phyloP scores from a whole-genome alignment of 2,888 invertebrate genomes.

The Pedicia rivosa region DNA sequence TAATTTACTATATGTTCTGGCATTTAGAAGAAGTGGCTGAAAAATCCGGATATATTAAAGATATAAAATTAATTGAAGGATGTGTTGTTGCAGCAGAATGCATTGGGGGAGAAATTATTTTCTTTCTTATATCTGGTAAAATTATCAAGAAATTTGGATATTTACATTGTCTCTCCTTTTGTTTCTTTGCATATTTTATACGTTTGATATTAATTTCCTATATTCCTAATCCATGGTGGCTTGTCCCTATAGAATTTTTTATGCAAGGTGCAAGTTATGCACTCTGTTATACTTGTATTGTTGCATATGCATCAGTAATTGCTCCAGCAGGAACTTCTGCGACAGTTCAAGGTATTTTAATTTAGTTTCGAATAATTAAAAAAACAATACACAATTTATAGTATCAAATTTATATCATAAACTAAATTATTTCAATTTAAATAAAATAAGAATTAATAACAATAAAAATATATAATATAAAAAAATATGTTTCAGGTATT shows the following conservation, averaged over 20 bases:
- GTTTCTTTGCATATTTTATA: constrained; percentile 58
- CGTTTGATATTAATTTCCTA: constrained; percentile 60
- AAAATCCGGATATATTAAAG: constrained; percentile 38
- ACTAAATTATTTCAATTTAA: too few species aligned
- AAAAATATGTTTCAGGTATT: too few species aligned
- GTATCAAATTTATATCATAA: too few species aligned
- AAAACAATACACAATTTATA: too few species aligned
- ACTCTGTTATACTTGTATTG: constrained; percentile 66
- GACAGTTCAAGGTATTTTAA: constrained; percentile 70
- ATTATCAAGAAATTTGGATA: constrained; percentile 67
- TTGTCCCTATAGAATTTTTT: constrained; percentile 60
- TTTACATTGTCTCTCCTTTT: constrained; percentile 58
- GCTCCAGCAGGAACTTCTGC: constrained; percentile 62
- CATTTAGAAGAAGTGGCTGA: constrained; percentile 61
- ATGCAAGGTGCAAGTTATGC: constrained; percentile 82
- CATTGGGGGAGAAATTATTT: constrained; percentile 60
- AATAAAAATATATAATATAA: too few species aligned
- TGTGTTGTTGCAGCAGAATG: constrained; percentile 64
- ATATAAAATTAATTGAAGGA: constrained; percentile 66
- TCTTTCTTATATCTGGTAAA: constrained; percentile 55
- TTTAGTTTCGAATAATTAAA: too few species aligned
- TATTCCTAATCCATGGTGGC: constrained; percentile 66
- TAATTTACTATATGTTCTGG: constrained; percentile 73
- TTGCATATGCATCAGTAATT: constrained; percentile 48
- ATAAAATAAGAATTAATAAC: too few species aligned